Conservation (phyloP, 2,113 vertebrate species). For the Pachycephala philippinensis region DNA sequence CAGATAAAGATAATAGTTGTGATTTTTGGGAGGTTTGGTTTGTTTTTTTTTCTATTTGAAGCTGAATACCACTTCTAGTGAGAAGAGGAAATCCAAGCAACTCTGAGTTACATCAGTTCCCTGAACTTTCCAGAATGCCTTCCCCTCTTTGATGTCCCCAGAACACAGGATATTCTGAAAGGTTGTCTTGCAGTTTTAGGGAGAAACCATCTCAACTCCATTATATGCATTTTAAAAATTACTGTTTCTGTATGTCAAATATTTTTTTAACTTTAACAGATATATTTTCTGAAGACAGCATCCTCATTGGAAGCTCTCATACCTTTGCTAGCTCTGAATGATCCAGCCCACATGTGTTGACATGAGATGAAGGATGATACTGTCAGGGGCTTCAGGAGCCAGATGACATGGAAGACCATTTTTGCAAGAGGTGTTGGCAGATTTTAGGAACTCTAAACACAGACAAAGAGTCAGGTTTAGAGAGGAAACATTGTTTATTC, state of each 20-base stretch:
- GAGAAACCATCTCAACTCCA: neutral
- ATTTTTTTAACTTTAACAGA: neutral
- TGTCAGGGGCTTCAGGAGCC: neutral
- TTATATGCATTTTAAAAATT: neutral
- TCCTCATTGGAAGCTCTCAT: neutral
- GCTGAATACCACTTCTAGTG: neutral
- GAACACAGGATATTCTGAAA: neutral
- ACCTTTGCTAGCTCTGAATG: neutral
- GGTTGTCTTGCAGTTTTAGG: neutral
- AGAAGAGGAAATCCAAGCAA: neutral
- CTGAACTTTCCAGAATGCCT: neutral
- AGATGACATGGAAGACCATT: neutral
- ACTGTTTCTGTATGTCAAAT: neutral
- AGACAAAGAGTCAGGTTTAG: neutral
- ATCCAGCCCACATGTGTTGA: neutral
- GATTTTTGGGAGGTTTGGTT: neutral
- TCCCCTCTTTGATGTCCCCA: neutral
- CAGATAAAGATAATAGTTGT: neutral
- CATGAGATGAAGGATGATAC: neutral
- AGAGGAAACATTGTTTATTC: neutral
- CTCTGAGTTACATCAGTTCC: neutral
- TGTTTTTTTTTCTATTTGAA: neutral
- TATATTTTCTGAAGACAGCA: neutral
- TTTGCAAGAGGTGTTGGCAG: neutral
- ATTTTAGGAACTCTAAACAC: neutral